These are phyloP conservation scores for Brachyalestes nurse DNA, from an alignment of 2,797 vertebrate genomes.

Conservation along the genomic window DNA sequence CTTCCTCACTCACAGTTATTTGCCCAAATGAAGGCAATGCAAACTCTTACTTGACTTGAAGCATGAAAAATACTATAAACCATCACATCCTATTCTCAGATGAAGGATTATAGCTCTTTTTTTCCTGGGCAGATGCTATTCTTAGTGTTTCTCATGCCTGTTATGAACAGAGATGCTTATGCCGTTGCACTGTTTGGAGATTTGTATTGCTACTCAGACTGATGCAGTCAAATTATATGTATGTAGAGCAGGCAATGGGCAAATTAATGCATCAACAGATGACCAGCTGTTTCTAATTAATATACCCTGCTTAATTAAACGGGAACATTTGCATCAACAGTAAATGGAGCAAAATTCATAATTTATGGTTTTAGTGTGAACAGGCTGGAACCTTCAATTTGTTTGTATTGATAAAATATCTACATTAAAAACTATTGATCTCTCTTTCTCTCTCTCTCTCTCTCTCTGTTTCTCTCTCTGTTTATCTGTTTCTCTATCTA, in stretches of 20 bases:
- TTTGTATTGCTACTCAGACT: conserved; percentile 69
- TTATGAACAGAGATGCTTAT: conserved; percentile 42
- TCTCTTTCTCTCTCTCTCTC: conserved; percentile 16
- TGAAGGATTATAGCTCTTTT: background rate
- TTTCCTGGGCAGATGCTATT: conserved; percentile 10
- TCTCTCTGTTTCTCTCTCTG: background rate
- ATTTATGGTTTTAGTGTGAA: conserved; percentile 67
- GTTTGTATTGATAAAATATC: background rate
- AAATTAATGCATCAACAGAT: conserved; percentile 80
- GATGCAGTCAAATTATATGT: conserved; percentile 78
- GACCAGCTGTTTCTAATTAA: conserved; percentile 82
- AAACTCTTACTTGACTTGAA: conserved; percentile 21
- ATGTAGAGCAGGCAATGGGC: conserved; percentile 74
- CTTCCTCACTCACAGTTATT: conserved; percentile 35
- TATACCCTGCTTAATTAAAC: conserved; percentile 80
- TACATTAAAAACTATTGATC: background rate
- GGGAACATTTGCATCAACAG: conserved; percentile 71
- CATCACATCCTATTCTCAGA: conserved; percentile 3
- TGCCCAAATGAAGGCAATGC: conserved; percentile 34
- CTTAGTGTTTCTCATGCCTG: conserved; percentile 49
- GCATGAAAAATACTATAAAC: conserved; percentile 22
- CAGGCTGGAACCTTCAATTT: background rate
- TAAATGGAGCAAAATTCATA: conserved; percentile 77
- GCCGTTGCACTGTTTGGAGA: conserved; percentile 56
- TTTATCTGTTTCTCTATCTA: too few relatives aligned